A percentile compares a stretch with the other conserved stretches of the same genome.
phyloP scores from a whole-genome alignment of 2,113 vertebrate genomes.

The Myocastor coypus region DNA sequence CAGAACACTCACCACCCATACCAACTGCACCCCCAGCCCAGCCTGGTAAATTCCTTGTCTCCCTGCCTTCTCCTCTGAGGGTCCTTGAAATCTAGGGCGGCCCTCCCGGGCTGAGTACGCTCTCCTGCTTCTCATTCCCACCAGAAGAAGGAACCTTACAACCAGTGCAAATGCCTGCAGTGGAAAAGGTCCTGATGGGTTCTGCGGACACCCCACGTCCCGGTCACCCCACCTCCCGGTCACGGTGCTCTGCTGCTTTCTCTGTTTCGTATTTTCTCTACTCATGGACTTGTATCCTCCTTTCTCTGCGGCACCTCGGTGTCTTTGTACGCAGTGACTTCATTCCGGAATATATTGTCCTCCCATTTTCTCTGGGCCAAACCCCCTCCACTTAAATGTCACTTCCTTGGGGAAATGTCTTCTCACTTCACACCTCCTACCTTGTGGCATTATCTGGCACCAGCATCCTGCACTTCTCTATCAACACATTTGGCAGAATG shows the following conservation, averaged over 20 bases:
- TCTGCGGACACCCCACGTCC: background rate
- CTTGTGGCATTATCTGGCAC: constrained; percentile 6
- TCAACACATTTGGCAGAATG: constrained; percentile 67
- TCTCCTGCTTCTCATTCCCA: too few species aligned
- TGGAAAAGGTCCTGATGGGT: background rate
- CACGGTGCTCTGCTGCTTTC: background rate
- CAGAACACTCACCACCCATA: too few species aligned
- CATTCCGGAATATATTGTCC: background rate
- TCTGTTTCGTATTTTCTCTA: background rate
- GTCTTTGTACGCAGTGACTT: background rate
- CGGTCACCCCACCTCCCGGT: background rate
- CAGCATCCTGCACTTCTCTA: constrained; percentile 42
- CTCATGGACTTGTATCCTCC: background rate
- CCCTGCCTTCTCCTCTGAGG: too few species aligned
- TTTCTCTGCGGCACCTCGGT: background rate
- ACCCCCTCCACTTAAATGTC: constrained; percentile 9
- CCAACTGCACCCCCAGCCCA: too few species aligned
- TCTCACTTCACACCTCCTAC: constrained; percentile 29
- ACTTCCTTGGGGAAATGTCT: constrained; percentile 34
- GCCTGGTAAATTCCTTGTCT: too few species aligned
- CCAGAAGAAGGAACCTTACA: too few species aligned
- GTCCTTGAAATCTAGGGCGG: too few species aligned
- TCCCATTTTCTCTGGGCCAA: constrained; percentile 3
- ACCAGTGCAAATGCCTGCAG: background rate
- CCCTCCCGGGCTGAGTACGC: too few species aligned